Evolutionary conservation across 35 echinoderm and acorn worm genomes (phyloP).

Genomic region (Stichopus chloronotus): DNA sequence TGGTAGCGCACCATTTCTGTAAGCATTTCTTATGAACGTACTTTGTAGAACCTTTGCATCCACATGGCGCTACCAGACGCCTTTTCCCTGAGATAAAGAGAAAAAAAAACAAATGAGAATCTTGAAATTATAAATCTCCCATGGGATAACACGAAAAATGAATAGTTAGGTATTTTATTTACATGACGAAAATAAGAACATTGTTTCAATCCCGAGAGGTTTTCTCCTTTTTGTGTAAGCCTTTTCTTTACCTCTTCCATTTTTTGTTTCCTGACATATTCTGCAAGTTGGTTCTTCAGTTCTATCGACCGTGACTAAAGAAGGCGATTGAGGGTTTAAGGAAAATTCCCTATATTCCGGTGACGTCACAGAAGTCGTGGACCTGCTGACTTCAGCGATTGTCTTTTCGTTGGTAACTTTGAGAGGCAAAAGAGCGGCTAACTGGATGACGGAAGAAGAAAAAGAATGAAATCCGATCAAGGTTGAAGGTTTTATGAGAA

Average conservation of each 20-base stretch:
- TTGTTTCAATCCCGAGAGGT: not conserved
- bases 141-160: not conserved
- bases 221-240: not conserved
- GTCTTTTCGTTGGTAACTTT: not conserved
- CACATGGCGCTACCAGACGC: slow-evolving; percentile 73
- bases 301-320: not conserved
- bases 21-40: slow-evolving; percentile 80
- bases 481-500: not conserved
- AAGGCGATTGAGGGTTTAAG: not conserved
- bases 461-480: not conserved
- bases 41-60: slow-evolving; percentile 76
- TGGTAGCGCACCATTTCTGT: slow-evolving; percentile 79
- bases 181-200: not conserved
- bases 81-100: slow-evolving; percentile 49
- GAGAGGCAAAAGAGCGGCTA: not conserved
- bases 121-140: not conserved
- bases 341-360: slow-evolving; percentile 11
- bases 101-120: not conserved
- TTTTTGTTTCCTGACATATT: slow-evolving; percentile 73
- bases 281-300: slow-evolving; percentile 63
- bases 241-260: slow-evolving; percentile 26
- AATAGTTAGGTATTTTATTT: not conserved
- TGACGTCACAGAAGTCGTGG: not conserved
- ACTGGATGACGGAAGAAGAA: not conserved
- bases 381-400: not conserved